Evolutionary conservation across 1,140 invertebrate genomes (phyloP), one percentile per base, ranked within the genome.

Genomic region (Macrobrachium rosenbergii): DNA sequence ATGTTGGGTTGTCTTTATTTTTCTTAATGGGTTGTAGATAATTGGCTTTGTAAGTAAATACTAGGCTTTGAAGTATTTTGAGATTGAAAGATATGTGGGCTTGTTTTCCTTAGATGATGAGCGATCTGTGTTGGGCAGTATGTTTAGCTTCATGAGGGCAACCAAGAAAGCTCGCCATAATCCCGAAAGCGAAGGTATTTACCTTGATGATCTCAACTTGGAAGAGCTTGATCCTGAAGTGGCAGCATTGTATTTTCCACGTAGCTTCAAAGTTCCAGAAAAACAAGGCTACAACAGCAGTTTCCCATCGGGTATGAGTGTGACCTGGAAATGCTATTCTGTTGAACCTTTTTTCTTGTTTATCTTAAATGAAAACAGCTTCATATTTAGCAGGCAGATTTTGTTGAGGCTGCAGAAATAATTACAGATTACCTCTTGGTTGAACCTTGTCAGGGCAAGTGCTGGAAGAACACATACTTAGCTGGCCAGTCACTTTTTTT

Each of bases 131-230:
- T 93, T 98, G 73, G 96, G 96, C 91, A 96, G 96, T 89, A 96
- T 99, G 95, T 96, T 98, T 91, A 96, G 96, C 78, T 98, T 98
- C 91, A 98, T 99, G 95, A 95, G 96, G 92, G 95, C 95, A 90
- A 95, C 94, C 8, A 95, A 94, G 91, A 94, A 94, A 89, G 93
- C 95, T 84, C 93, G 95, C 89, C 95, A 95, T 89, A 95, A 95
- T 90, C 91, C 92, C 63, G 94, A 94, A 75, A 93, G 94, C 2
- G 96, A 97, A 86, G 98, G 97, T 75, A 96, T 99, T 90, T 99
- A 99, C 92, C 93, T 98, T 14, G 96, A 98, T 75, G 98, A 99
- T 91, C 92, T 99, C 58, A 97, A 97, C 91, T 94, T 96, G 5
- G 95, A 97, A 72, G 95, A 96, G 90, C 93, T 98, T 91, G 97